Conservation (phyloP, 2,113 vertebrate species). For the Stomatorhinus ivindoensis region DNA sequence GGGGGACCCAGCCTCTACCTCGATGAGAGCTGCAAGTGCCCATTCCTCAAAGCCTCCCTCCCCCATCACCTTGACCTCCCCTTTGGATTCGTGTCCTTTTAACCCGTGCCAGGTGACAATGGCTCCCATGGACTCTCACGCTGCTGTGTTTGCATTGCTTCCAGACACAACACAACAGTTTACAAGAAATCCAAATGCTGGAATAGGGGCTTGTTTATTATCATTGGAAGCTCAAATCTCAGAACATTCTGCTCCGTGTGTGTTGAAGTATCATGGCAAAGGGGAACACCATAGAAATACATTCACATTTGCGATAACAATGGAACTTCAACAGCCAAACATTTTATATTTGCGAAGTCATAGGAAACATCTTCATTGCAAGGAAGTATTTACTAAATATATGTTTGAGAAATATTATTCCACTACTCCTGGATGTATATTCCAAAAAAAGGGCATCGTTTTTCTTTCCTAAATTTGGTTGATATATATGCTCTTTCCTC, state of each 20-base stretch:
- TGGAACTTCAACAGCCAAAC: not conserved
- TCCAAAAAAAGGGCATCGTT: not conserved
- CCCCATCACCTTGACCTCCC: not conserved
- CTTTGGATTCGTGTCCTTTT: not conserved
- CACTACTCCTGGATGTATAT: not conserved
- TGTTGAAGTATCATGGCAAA: not conserved
- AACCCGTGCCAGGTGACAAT: not conserved
- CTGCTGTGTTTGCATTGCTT: not conserved
- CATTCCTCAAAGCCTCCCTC: not conserved
- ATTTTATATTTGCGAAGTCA: not conserved
- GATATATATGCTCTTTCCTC: not conserved
- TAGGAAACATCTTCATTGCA: not conserved
- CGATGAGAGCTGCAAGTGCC: not conserved
- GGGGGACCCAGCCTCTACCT: not conserved
- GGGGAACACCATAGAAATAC: not conserved
- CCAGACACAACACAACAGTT: constrained; percentile 8
- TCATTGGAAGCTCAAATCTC: not conserved
- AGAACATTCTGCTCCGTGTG: not conserved
- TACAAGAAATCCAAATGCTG: not conserved
- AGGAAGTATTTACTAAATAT: not conserved
- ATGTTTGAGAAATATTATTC: not conserved
- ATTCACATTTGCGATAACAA: not conserved
- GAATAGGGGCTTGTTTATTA: not conserved
- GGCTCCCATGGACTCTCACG: not conserved
- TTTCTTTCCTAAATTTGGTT: not conserved